These are phyloP conservation scores for Papilio gigon DNA, from an alignment of 2,888 invertebrate species.

Conservation along the genomic window DNA sequence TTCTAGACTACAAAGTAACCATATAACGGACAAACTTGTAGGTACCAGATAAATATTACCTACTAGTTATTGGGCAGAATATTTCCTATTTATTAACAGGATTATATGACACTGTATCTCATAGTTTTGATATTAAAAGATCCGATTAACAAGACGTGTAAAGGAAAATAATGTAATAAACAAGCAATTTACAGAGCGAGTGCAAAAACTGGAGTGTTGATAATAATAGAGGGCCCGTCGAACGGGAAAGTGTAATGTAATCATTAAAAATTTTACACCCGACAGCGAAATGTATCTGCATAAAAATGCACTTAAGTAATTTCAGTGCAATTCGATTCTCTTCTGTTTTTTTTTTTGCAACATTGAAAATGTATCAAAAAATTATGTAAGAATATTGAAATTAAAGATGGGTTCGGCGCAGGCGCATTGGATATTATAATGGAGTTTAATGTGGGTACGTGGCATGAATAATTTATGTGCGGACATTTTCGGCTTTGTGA, in stretches of 20 bases:
- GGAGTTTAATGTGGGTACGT: slow-evolving; percentile 57
- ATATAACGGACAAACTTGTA: too few species aligned
- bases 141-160: not conserved
- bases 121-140: not conserved
- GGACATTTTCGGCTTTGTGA: slow-evolving; percentile 39
- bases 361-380: slow-evolving; percentile 43
- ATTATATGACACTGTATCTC: not conserved
- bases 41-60: too few species aligned
- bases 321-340: slow-evolving; percentile 20
- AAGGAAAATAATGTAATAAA: slow-evolving; percentile 6
- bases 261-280: slow-evolving; percentile 35
- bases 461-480: slow-evolving; percentile 58
- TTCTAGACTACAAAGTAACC: too few species aligned
- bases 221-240: slow-evolving; percentile 24
- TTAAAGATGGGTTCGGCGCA: slow-evolving; percentile 48
- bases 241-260: slow-evolving; percentile 32
- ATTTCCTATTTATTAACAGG: not conserved
- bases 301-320: slow-evolving; percentile 37
- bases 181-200: slow-evolving; percentile 6
- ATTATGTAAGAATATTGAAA: slow-evolving; percentile 48
- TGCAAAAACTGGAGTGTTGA: slow-evolving; percentile 17
- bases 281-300: slow-evolving; percentile 32
- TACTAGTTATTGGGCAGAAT: too few species aligned
- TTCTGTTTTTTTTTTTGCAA: slow-evolving; percentile 1
- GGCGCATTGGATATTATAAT: slow-evolving; percentile 56